Evolutionary conservation across 2,113 vertebrate genomes (phyloP).

Genomic region (Pipa parva): DNA sequence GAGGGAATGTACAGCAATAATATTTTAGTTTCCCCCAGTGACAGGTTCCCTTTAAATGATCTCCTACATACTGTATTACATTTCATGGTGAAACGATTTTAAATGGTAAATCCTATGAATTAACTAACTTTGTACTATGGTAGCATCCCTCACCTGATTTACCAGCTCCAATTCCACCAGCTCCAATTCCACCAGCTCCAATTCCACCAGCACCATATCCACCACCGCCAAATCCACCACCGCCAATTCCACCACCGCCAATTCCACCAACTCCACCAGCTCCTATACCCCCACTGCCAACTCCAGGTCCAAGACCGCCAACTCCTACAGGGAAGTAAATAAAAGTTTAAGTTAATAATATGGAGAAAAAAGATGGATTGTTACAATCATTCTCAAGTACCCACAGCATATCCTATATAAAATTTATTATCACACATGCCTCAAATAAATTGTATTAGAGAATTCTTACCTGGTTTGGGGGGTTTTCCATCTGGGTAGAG

Average conservation of each 20-base stretch:
- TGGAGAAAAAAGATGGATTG: not conserved
- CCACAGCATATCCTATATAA: not conserved
- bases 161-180: constrained; percentile 21
- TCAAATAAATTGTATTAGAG: too few species aligned
- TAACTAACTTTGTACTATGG: too few species aligned
- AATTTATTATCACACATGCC: not conserved
- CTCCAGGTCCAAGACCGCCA: constrained; percentile 2
- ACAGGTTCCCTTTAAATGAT: too few species aligned
- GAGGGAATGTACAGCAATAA: too few species aligned
- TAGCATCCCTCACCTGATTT: constrained; percentile 22
- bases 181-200: constrained; percentile 1
- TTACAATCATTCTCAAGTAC: not conserved
- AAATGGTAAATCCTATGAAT: too few species aligned
- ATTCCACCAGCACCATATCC: not conserved
- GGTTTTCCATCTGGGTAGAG: constrained; percentile 35
- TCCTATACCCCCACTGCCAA: not conserved
- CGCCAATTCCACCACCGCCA: constrained; percentile 1
- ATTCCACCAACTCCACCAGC: not conserved
- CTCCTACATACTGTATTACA: too few species aligned
- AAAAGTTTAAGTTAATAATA: not conserved
- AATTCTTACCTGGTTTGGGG: constrained; percentile 31
- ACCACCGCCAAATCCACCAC: not conserved
- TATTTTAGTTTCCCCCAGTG: too few species aligned
- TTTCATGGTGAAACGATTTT: too few species aligned
- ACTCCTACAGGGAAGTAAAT: constrained; percentile 4